Conservation (phyloP, 2,888 invertebrate species). For the Drosophila neonasuta region DNA sequence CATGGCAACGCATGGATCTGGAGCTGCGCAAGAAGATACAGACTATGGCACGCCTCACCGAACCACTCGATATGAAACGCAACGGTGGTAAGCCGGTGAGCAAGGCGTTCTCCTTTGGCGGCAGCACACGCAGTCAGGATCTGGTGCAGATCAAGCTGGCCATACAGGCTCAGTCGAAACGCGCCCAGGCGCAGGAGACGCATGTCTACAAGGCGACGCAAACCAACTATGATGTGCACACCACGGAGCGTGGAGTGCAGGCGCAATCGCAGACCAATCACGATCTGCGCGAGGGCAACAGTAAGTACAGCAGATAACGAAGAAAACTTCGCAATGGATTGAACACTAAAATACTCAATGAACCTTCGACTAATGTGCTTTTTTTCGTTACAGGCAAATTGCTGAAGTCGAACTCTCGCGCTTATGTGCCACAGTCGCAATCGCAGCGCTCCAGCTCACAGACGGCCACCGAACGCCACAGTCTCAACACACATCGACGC, state of each 20-base stretch:
- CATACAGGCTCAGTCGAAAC: slow-evolving; percentile 82
- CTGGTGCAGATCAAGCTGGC: slow-evolving; percentile 82
- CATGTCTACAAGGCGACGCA: slow-evolving; percentile 81
- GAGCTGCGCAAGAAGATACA: slow-evolving; percentile 86
- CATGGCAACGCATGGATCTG: slow-evolving; percentile 86
- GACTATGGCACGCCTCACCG: slow-evolving; percentile 84
- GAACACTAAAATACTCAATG: too few relatives aligned
- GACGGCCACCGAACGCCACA: slow-evolving; percentile 66
- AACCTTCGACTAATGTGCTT: neutral
- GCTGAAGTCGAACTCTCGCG: slow-evolving; percentile 80
- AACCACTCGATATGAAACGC: slow-evolving; percentile 80
- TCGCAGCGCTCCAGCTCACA: slow-evolving; percentile 69
- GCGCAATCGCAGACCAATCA: slow-evolving; percentile 71
- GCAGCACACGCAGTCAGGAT: slow-evolving; percentile 82
- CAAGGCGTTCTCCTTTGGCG: slow-evolving; percentile 81
- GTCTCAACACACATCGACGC: slow-evolving; percentile 76
- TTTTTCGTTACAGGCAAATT: slow-evolving; percentile 70
- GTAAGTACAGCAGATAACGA: slow-evolving; percentile 56
- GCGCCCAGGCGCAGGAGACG: slow-evolving; percentile 79
- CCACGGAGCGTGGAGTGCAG: slow-evolving; percentile 47
- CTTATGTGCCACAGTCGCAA: slow-evolving; percentile 78
- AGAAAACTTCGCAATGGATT: too few relatives aligned
- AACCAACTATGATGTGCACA: slow-evolving; percentile 77
- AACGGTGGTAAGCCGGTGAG: slow-evolving; percentile 73
- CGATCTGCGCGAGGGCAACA: slow-evolving; percentile 75